Base-by-base conservation (phyloP, 2,888 invertebrate species). In the Cactoblastis cactorum region DNA sequence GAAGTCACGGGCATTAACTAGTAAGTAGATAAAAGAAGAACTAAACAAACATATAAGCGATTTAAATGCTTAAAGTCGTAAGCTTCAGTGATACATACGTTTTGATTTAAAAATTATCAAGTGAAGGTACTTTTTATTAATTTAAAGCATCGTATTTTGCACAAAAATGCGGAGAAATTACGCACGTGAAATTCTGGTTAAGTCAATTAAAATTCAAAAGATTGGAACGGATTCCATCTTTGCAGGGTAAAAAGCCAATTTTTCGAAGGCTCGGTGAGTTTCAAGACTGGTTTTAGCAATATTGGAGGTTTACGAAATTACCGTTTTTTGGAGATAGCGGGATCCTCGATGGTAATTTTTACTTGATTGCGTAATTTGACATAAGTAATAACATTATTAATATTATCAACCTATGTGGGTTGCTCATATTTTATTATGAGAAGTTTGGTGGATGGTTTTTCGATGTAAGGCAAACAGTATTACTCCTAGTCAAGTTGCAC, bases 291-390 rank as follows among this genome's bases (percentile, higher is more conserved):
- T 61, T 60, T 39, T 11, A n/a, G 43, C 32, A 33, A 43, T 15
- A 32, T 34, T 46, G 17, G 35, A 51, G 28, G 48, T 58, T 58
- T 53, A 58, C 52, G 52, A 63, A 64, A 63, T 59, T 61, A 62
- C 61, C 48, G 61, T 62, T 63, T 63, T 64, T 62, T 56, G 52
- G 50, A 55, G 49, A 50, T 57, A 61, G 59, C 65, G 66, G 62
- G 50, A 53, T 53, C 53, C 45, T 46, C 46, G 48, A 53, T 53
- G 53, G 49, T 49, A 51, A 38, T 55, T 53, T 52, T 48, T 32
- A 17, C 15, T 37, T 37, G 9, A 14, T 47, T 24, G 12, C 24
- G 15, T 37, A 48, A 38, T 37, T n/a, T n/a, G n/a, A n/a, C n/a
- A n/a, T n/a, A n/a, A n/a, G n/a, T n/a, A n/a, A n/a, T n/a, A n/a